A percentile compares a stretch with the other conserved stretches of the same genome.
These are phyloP conservation scores for Myotis yumanensis DNA, from an alignment of 2,113 vertebrate genomes.

Conservation along the genomic window DNA sequence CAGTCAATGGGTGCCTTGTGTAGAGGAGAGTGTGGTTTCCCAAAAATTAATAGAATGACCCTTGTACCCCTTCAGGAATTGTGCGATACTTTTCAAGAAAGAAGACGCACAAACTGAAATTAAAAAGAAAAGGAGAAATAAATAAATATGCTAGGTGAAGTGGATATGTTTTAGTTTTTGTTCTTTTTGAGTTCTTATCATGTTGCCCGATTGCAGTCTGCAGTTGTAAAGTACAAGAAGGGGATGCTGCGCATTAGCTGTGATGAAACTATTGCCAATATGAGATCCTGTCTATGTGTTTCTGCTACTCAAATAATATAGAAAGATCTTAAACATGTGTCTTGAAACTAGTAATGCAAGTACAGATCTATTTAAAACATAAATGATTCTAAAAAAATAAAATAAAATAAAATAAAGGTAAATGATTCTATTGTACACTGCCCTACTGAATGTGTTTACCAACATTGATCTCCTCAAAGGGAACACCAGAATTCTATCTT, in stretches of 20 bases:
- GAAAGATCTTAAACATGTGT: background rate
- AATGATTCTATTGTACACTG: background rate
- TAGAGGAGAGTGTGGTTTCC: background rate
- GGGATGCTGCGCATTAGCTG: background rate
- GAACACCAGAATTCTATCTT: background rate
- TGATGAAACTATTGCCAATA: background rate
- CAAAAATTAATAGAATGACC: slow-evolving; percentile 26
- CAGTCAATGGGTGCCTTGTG: slow-evolving; percentile 45
- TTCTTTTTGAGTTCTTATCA: background rate
- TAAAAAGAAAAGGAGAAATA: background rate
- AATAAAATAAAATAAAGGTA: background rate
- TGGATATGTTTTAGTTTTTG: background rate
- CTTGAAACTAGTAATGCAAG: background rate
- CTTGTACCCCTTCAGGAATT: slow-evolving; percentile 41
- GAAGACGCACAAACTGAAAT: slow-evolving; percentile 19
- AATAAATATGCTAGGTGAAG: background rate
- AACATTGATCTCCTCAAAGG: background rate
- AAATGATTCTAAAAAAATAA: background rate
- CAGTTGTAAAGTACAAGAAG: background rate
- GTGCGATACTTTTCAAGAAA: slow-evolving; percentile 44
- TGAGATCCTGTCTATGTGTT: background rate
- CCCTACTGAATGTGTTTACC: background rate
- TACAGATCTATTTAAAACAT: background rate
- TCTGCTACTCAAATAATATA: background rate
- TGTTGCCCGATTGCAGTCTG: background rate